These are phyloP conservation scores for Diarsia mendica DNA, from an alignment of 2,888 invertebrate genomes.

Conservation along the genomic window DNA sequence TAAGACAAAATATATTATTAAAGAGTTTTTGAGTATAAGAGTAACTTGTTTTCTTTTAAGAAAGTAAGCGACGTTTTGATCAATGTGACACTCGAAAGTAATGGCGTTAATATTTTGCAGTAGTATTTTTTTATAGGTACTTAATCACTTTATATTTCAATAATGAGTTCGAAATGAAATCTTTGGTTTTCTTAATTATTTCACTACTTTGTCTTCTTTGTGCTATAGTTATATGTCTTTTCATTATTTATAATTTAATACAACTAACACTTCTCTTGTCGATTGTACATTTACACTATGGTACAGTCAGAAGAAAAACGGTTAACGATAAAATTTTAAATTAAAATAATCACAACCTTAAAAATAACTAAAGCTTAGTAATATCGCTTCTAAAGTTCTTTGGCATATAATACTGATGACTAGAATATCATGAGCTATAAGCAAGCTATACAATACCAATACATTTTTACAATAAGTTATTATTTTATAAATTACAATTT, in stretches of 20 bases:
- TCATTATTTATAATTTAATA: conserved; percentile 21
- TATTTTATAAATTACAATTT: conserved; percentile 63
- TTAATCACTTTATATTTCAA: neutral
- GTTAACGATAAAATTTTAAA: conserved; percentile 58
- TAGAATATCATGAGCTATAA: conserved; percentile 62
- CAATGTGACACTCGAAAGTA: conserved; percentile 11
- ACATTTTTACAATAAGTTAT: conserved; percentile 61
- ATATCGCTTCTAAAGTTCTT: conserved; percentile 68
- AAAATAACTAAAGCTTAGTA: conserved; percentile 74
- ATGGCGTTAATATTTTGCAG: conserved; percentile 3
- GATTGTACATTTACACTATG: conserved; percentile 46
- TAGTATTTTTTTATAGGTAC: conserved; percentile 17
- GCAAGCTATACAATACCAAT: conserved; percentile 62
- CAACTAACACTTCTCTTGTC: conserved; percentile 40
- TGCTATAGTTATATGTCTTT: conserved; percentile 51
- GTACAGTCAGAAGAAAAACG: conserved; percentile 48
- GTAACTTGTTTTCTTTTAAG: neutral
- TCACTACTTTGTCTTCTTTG: conserved; percentile 59
- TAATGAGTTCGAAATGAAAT: conserved; percentile 21
- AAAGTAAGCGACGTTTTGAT: conserved; percentile 28
- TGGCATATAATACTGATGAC: conserved; percentile 69
- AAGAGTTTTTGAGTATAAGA: conserved; percentile 18
- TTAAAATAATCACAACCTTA: conserved; percentile 81
- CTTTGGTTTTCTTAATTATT: conserved; percentile 59
- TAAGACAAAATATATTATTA: conserved; percentile 6